phyloP scores from a whole-genome alignment of 2,113 vertebrate genomes.

The Lepisosteus oculatus region DNA sequence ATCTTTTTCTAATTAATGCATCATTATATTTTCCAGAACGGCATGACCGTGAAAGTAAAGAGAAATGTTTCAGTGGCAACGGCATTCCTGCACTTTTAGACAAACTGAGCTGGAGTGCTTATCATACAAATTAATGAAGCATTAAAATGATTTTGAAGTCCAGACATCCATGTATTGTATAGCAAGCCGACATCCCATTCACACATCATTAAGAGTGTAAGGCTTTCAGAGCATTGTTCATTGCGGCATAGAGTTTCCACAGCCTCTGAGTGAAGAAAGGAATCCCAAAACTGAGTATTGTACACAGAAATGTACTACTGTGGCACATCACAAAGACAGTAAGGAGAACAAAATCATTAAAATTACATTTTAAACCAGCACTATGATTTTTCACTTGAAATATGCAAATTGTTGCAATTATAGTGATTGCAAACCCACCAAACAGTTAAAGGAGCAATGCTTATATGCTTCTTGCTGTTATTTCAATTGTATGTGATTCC shows the following conservation, averaged over 20 bases:
- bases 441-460: too few species aligned
- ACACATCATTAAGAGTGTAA: neutral
- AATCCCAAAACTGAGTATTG: neutral
- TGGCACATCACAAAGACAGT: too few species aligned
- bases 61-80: neutral
- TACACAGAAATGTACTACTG: neutral
- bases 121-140: neutral
- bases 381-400: too few species aligned
- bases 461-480: too few species aligned
- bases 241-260: neutral
- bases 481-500: too few species aligned
- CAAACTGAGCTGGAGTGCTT: neutral
- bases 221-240: neutral
- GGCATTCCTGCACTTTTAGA: neutral
- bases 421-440: too few species aligned
- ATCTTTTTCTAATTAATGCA: too few species aligned
- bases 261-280: neutral
- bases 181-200: neutral
- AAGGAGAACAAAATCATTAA: too few species aligned
- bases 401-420: too few species aligned
- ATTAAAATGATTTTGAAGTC: conserved; percentile 4
- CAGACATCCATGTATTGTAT: neutral
- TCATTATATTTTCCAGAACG: too few species aligned
- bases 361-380: too few species aligned
- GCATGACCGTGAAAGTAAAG: neutral